Evolutionary conservation across 2,113 vertebrate genomes (phyloP).

Genomic region (Gobiocypris rarus): DNA sequence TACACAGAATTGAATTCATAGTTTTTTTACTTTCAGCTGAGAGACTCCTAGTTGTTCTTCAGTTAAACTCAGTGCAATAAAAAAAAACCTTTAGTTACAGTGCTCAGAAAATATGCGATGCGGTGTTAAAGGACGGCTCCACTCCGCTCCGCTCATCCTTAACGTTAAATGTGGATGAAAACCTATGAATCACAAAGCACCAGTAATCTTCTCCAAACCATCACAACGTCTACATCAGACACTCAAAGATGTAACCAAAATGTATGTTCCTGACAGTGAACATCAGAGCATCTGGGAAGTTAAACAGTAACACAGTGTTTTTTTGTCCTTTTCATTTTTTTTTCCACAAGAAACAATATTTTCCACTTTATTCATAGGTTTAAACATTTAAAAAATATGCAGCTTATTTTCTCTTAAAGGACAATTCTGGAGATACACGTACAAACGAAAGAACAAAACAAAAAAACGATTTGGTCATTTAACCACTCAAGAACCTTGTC

Average conservation of each 20-base stretch:
- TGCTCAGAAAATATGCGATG: conserved; percentile 26
- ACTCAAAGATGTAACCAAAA: conserved; percentile 55
- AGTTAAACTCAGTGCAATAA: conserved; percentile 45
- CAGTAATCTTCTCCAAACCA: conserved; percentile 54
- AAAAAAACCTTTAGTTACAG: conserved; percentile 38
- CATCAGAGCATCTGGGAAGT: conserved; percentile 71
- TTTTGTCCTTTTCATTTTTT: conserved; percentile 43
- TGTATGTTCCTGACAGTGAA: conserved; percentile 68
- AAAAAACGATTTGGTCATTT: conserved; percentile 72
- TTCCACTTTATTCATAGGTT: conserved; percentile 66
- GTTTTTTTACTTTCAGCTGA: background rate
- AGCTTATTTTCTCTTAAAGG: conserved; percentile 72
- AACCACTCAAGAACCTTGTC: conserved; percentile 69
- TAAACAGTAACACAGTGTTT: conserved; percentile 76
- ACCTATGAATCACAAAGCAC: conserved; percentile 50
- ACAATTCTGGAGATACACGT: conserved; percentile 66
- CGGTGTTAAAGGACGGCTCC: background rate
- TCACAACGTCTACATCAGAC: conserved; percentile 46
- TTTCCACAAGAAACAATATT: conserved; percentile 74
- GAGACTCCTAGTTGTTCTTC: conserved; percentile 23
- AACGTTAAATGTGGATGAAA: conserved; percentile 32
- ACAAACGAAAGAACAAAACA: conserved; percentile 55
- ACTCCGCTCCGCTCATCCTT: conserved; percentile 39
- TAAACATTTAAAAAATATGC: conserved; percentile 78
- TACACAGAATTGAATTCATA: conserved; percentile 38